These are phyloP conservation scores for Urocynchramus pylzowi DNA, from an alignment of 2,113 vertebrate species.

Conservation along the genomic window DNA sequence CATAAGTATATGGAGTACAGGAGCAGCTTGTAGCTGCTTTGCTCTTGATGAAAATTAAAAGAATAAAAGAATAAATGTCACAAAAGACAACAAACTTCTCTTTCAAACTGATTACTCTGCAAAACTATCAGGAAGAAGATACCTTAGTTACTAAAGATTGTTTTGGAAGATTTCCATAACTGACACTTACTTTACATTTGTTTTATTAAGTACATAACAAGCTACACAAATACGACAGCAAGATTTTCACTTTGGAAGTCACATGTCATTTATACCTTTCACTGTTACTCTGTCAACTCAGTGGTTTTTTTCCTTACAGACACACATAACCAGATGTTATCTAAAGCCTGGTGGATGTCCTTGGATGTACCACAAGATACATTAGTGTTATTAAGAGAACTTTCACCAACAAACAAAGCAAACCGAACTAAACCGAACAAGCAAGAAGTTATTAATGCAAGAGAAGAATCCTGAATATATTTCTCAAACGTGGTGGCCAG, in stretches of 20 bases:
- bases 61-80: not conserved
- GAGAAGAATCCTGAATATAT: not conserved
- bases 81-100: not conserved
- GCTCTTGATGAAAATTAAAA: not conserved
- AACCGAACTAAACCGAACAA: not conserved
- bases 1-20: not conserved
- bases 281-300: not conserved
- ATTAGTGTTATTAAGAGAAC: not conserved
- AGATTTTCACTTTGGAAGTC: not conserved
- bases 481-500: not conserved
- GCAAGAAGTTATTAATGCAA: not conserved
- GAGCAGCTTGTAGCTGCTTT: not conserved
- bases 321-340: not conserved
- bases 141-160: not conserved
- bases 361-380: not conserved
- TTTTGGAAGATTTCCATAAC: not conserved
- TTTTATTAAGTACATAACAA: not conserved
- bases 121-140: not conserved
- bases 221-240: not conserved
- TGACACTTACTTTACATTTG: not conserved
- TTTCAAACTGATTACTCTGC: not conserved
- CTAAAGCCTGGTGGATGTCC: not conserved
- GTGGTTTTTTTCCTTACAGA: not conserved
- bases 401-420: not conserved
- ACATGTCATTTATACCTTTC: not conserved